phyloP scores from a whole-genome alignment of 2,113 vertebrate species.

The Donacobius atricapilla region DNA sequence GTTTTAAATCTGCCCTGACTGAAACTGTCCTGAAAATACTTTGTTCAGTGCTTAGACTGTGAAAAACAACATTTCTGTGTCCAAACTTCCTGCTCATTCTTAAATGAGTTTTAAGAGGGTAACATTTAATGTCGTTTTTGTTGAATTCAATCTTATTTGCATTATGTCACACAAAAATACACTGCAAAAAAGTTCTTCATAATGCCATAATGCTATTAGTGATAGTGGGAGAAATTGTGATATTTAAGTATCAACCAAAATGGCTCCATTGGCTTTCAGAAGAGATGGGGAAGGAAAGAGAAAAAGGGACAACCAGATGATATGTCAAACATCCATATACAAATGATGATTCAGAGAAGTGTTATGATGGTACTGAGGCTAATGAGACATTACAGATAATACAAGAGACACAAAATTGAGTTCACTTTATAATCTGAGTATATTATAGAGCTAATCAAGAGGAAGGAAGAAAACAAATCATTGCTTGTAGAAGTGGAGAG shows the following conservation, averaged over 20 bases:
- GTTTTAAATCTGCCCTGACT: not conserved
- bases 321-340: constrained; percentile 15
- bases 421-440: constrained; percentile 12
- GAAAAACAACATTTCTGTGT: not conserved
- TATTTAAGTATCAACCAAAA: constrained; percentile 29
- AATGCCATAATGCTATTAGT: not conserved
- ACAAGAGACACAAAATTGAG: not conserved
- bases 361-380: not conserved
- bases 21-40: not conserved
- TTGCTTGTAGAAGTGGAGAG: not conserved
- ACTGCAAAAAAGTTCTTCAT: not conserved
- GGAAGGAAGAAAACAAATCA: constrained; percentile 37
- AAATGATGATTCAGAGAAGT: constrained; percentile 27
- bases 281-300: not conserved
- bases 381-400: constrained; percentile 32
- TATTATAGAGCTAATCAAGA: constrained; percentile 29
- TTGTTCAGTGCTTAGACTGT: not conserved
- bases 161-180: not conserved
- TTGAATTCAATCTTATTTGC: not conserved
- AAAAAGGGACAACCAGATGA: not conserved
- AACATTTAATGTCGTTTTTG: not conserved
- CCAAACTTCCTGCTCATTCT: not conserved
- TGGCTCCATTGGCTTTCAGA: not conserved
- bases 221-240: not conserved
- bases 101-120: not conserved